Base-by-base conservation (phyloP, 1,140 invertebrate genomes). In the Galendromus occidentalis region DNA sequence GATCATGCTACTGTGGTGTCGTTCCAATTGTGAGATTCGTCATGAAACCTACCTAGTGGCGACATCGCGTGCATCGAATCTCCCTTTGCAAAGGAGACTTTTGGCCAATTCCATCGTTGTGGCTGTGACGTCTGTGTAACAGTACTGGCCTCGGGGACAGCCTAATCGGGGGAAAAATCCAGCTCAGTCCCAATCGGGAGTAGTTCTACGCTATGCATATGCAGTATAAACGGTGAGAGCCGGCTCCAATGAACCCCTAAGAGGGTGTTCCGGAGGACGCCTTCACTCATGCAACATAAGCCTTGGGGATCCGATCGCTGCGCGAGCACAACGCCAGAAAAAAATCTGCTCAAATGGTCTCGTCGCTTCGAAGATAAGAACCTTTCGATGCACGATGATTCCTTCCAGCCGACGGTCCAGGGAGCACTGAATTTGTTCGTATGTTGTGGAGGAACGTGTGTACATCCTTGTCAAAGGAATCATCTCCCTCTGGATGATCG, bases 81-180 rank as follows among this genome's bases (percentile, higher is more conserved):
- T 75, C 68, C 79, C 79, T 65, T 82, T 79, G 51, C 83, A 77
- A 28, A 85, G 76, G 25, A 88, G 73, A 47, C 82, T 84, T 69
- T 79, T 73, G 4, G 82, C 83, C 44, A 86, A 74, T 44, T 78
- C 78, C 71, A 80, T 79, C 17, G 82, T 82, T 85, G 88, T 86
- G 20, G 83, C 84, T n/a, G 86, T 86, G 72, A 88, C 86, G 80
- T 88, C 86, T 30, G 86, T 86, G 72, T 80, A 86, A 29, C 42
- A 78, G 51, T 39, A 41, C 82, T 84, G 22, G 51, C 51, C 51
- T 14, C 22, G 51, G 4, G 33, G 33, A 39, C 33, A 39, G 33
- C 33, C 33, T 39, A 9, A 9, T 39, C n/a, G 33, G 33, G 9
- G 9, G 9, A 39, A 9, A 9, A 39, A 39, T 39, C 33, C n/a